Percentiles rank a stretch among this genome's conserved stretches.
phyloP scores from a whole-genome alignment of 2,113 vertebrate species.

The Chloropsis hardwickii region DNA sequence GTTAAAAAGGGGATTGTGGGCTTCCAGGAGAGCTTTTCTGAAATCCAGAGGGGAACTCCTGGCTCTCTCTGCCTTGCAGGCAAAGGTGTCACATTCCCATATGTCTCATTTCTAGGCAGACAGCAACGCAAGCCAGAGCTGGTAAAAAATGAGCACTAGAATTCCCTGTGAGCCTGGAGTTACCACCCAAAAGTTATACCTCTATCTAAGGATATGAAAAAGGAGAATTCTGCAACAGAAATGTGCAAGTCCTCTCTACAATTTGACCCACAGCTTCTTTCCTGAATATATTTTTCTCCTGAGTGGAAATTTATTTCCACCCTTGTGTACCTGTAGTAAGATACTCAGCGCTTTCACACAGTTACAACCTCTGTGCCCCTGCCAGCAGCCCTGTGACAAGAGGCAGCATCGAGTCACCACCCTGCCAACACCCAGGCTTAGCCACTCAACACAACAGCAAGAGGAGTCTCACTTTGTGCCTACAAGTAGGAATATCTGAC shows the following conservation, averaged over 20 bases:
- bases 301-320: not conserved
- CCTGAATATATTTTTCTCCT: not conserved
- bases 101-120: not conserved
- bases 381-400: not conserved
- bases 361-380: not conserved
- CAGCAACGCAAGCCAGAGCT: not conserved
- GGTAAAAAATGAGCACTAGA: not conserved
- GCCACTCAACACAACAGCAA: not conserved
- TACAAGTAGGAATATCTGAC: not conserved
- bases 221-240: not conserved
- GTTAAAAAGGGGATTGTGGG: not conserved
- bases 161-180: not conserved
- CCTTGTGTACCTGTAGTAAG: accelerated
- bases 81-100: not conserved
- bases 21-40: not conserved
- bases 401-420: not conserved
- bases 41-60: not conserved
- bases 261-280: accelerated
- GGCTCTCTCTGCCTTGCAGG: not conserved
- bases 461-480: not conserved
- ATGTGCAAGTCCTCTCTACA: not conserved
- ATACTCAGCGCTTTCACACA: not conserved
- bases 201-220: not conserved
- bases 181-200: accelerated
- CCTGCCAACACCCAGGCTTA: not conserved